Conservation (phyloP, 1,140 invertebrate species). For the Babylonia areolata region DNA sequence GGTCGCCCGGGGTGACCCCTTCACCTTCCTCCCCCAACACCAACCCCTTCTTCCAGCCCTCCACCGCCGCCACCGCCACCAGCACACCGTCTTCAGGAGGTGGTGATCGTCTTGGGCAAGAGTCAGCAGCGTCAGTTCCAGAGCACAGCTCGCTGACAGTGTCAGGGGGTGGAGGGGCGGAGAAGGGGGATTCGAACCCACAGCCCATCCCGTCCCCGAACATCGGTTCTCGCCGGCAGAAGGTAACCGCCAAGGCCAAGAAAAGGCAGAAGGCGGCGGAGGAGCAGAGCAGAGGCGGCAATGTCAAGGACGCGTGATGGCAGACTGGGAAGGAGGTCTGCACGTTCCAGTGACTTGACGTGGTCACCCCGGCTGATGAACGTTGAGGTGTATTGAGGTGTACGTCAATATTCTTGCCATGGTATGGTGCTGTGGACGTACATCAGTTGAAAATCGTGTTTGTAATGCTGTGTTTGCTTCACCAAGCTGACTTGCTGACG, state of each 20-base stretch:
- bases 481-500: too few species aligned
- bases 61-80: neutral
- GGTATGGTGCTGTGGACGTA: too few species aligned
- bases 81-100: neutral
- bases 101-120: slow-evolving; percentile 17
- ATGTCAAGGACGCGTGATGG: slow-evolving; percentile 6
- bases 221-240: slow-evolving; percentile 56
- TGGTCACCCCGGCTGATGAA: too few species aligned
- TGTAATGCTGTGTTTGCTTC: too few species aligned
- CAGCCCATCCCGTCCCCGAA: slow-evolving; percentile 49
- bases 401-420: too few species aligned
- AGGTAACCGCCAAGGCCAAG: slow-evolving; percentile 70
- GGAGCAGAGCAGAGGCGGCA: slow-evolving; percentile 24
- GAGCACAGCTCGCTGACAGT: neutral
- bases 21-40: neutral
- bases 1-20: neutral
- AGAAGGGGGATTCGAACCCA: slow-evolving; percentile 28
- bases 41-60: slow-evolving; percentile 12
- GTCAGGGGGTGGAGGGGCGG: neutral
- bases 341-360: too few species aligned
- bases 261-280: slow-evolving; percentile 65
- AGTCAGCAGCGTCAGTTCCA: neutral
- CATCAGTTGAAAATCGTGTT: too few species aligned
- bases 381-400: too few species aligned
- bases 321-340: neutral